These are phyloP conservation scores for Clostera curtula DNA, from an alignment of 2,888 invertebrate species.

Conservation along the genomic window DNA sequence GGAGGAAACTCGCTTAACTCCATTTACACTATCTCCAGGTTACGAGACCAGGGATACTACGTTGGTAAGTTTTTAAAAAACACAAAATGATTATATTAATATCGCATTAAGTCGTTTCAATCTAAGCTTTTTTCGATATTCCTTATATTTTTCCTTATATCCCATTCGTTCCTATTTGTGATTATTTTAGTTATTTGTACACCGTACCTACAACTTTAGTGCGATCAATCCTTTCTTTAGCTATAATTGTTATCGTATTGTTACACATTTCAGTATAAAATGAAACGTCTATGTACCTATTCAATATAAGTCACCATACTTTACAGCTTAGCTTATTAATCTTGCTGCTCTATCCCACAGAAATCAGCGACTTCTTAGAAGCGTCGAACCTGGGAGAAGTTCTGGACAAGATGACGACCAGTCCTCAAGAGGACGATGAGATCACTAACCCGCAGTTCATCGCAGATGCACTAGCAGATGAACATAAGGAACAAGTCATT, in stretches of 20 bases:
- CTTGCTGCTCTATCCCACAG: conserved; percentile 33
- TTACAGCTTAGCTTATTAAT: background rate
- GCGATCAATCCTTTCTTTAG: too few species aligned
- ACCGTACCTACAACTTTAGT: too few species aligned
- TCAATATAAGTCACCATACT: too few species aligned
- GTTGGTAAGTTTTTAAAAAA: conserved; percentile 84
- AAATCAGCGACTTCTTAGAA: conserved; percentile 86
- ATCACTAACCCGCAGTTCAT: conserved; percentile 44
- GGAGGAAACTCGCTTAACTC: conserved; percentile 93
- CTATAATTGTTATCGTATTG: too few species aligned
- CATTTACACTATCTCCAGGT: conserved; percentile 84
- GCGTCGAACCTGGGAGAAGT: conserved; percentile 82
- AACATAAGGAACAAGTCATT: conserved; percentile 79
- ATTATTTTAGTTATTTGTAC: too few species aligned
- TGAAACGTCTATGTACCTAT: too few species aligned
- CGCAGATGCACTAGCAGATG: conserved; percentile 72
- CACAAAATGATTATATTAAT: too few species aligned
- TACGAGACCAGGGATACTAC: conserved; percentile 84
- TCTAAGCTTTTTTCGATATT: too few species aligned
- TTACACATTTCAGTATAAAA: too few species aligned
- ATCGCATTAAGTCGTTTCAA: too few species aligned
- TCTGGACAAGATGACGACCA: conserved; percentile 72
- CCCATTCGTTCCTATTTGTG: too few species aligned
- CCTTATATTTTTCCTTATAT: too few species aligned
- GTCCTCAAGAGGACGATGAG: conserved; percentile 25